A percentile compares a stretch with the other conserved stretches of the same genome.
These are phyloP conservation scores for Meriones psammophilus DNA, from an alignment of 2,797 vertebrate genomes.

Conservation along the genomic window DNA sequence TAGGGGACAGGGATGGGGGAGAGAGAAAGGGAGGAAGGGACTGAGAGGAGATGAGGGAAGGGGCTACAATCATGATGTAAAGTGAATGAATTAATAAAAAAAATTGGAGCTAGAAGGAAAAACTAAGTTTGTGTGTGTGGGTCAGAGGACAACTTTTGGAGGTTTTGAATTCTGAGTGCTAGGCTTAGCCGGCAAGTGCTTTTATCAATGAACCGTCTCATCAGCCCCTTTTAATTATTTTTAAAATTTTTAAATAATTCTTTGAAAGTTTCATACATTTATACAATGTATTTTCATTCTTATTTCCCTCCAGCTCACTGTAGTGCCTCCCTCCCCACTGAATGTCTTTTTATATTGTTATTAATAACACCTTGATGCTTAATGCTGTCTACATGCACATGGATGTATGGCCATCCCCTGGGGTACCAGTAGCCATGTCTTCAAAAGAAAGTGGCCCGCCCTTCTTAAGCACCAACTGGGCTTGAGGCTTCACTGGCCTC, in stretches of 20 bases:
- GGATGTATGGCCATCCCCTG: neutral
- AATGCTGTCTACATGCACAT: neutral
- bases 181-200: neutral
- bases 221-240: neutral
- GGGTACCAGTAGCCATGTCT: neutral
- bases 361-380: neutral
- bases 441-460: neutral
- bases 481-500: neutral
- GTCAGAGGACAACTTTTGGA: neutral
- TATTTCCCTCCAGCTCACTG: neutral
- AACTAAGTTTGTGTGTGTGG: neutral
- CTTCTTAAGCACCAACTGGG: neutral
- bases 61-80: too few species aligned
- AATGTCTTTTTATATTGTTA: neutral
- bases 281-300: neutral
- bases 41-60: too few species aligned
- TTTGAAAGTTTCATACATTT: neutral
- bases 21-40: too few species aligned
- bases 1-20: too few species aligned
- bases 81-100: too few species aligned
- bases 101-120: too few species aligned
- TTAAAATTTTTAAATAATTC: neutral
- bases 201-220: neutral
- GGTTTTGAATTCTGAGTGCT: neutral
- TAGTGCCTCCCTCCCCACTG: neutral